Evolutionary conservation across 1,140 invertebrate species (phyloP).

Genomic region (Tetramorium parvispinum): DNA sequence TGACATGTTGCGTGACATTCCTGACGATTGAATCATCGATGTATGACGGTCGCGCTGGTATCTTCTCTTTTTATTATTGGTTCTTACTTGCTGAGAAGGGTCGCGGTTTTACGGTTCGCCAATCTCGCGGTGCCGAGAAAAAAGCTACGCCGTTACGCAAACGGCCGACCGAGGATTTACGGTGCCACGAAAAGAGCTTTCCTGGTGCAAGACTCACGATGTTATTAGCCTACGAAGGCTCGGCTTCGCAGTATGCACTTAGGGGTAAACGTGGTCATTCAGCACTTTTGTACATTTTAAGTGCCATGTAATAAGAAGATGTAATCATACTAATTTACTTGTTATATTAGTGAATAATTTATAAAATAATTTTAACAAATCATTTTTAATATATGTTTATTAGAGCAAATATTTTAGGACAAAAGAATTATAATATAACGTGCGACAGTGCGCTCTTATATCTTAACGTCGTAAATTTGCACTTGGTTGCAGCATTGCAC

Average conservation of each 20-base stretch:
- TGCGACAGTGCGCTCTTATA: neutral
- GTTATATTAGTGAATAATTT: neutral
- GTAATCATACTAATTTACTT: neutral
- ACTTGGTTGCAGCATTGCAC: neutral
- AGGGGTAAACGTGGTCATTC: conserved; percentile 9
- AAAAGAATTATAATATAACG: neutral
- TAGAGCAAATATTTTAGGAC: neutral
- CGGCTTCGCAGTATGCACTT: neutral
- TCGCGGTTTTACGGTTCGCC: conserved; percentile 55
- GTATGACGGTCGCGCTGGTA: neutral
- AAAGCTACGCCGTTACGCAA: conserved; percentile 43
- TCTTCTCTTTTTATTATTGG: neutral
- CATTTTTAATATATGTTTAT: neutral
- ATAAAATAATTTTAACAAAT: neutral
- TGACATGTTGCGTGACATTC: conserved; percentile 19
- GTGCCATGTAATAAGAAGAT: conserved; percentile 8
- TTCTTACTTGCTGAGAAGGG: neutral
- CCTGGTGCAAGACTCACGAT: conserved; percentile 3
- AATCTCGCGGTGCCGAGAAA: conserved; percentile 22
- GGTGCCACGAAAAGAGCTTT: conserved; percentile 48
- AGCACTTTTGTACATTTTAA: neutral
- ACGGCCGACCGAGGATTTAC: conserved; percentile 41
- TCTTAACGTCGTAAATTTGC: conserved; percentile 22
- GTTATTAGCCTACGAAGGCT: conserved; percentile 8
- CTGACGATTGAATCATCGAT: conserved; percentile 25